phyloP scores from a whole-genome alignment of 1,140 invertebrate species.

The Drosophila ogumai region DNA sequence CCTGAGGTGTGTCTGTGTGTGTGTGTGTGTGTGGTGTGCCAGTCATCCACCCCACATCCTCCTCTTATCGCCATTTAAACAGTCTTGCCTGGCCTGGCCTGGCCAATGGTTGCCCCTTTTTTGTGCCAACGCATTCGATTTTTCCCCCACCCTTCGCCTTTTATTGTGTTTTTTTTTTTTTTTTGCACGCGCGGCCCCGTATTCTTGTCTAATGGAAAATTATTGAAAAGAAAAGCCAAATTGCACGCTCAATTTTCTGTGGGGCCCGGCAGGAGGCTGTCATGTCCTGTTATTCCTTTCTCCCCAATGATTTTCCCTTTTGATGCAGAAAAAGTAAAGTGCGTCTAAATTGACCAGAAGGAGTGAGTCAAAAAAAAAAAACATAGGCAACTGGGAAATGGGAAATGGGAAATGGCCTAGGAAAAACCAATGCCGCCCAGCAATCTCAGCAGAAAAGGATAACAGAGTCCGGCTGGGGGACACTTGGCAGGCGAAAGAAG shows the following conservation, averaged over 20 bases:
- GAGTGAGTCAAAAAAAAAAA: constrained; percentile 8
- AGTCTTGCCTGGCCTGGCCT: constrained; percentile 2
- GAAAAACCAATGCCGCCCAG: constrained; percentile 15
- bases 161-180: constrained; percentile 27
- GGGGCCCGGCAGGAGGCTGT: constrained; percentile 28
- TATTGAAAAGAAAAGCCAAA: constrained; percentile 77
- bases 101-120: constrained; percentile 53
- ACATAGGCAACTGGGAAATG: background rate
- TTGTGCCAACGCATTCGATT: constrained; percentile 61
- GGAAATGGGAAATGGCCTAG: background rate
- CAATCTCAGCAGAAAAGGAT: constrained; percentile 44
- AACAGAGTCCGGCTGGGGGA: constrained; percentile 19
- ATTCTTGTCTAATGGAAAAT: constrained; percentile 76
- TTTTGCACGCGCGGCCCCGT: constrained; percentile 29
- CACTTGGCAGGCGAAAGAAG: constrained; percentile 19
- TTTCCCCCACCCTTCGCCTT: constrained; percentile 3
- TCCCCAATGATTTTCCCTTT: constrained; percentile 44
- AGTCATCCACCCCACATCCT: constrained; percentile 32
- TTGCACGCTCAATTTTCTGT: constrained; percentile 74
- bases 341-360: constrained; percentile 49
- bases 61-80: constrained; percentile 27
- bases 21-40: constrained; percentile 27
- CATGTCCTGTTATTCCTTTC: constrained; percentile 48
- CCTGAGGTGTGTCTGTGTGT: constrained; percentile 19
- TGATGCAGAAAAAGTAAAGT: constrained; percentile 67